Base-by-base conservation (phyloP, 2,797 vertebrate species). In the Chromis chromis region DNA sequence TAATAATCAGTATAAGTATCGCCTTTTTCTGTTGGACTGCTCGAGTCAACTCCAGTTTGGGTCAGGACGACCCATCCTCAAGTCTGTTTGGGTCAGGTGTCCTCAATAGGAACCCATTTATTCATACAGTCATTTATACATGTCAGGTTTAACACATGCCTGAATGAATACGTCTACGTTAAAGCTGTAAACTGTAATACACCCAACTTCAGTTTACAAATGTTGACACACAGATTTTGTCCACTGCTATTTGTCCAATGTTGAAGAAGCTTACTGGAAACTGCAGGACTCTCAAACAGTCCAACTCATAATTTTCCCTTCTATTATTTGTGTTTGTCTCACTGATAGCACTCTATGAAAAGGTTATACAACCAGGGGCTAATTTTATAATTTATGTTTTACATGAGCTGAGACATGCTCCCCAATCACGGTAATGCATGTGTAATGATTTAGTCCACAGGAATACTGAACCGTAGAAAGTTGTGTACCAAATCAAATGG, bases 361-460 rank as follows among this genome's bases (percentile, higher is more conserved):
- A 25, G 63, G 13, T 75, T 53, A 17, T 55, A 49, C 44, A 77
- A 74, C 54, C 25, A 52, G 22, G n/a, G 2, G 52, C 21, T 57
- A 46, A 75, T 74, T 69, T 54, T 44, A 39, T 28, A 53, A 64
- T 73, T 17, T 46, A 56, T 68, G 54, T 80, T 64, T 46, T 33
- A 65, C 66, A 79, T 65, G 58, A 22, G 27, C 50, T 57, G 25
- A 73, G 57, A 65, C 54, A 31, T 39, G 4, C 22, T 65, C 24
- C 67, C 68, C 68, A 60, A 78, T 82, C 63, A 76, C 40, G 55
- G 33, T 65, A 70, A 81, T 59, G 58, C 50, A 44, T 68, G 62
- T 27, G 44, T 72, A 79, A 81, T 77, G 77, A 79, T 58, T 63
- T 61, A 54, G 54, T 77, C 57, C 69, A 75, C 33, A 73, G 56